Evolutionary conservation across 23 tunicate species (phyloP).

Genomic region (Ciona savignyi): DNA sequence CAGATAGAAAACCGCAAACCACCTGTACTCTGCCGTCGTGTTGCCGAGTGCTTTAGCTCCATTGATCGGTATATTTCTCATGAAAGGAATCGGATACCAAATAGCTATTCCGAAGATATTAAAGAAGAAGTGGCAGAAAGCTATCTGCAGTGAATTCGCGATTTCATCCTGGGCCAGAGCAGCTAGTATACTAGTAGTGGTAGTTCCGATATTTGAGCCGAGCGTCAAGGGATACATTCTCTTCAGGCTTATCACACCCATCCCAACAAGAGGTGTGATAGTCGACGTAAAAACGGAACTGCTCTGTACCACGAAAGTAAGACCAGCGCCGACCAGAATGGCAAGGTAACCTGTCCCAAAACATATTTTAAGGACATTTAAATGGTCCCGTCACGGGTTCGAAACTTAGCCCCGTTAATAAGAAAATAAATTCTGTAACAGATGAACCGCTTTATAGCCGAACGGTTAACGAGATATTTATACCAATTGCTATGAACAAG

Average conservation of each 20-base stretch:
- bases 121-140: slow-evolving; percentile 83
- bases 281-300: slow-evolving; percentile 91
- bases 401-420: too few species aligned
- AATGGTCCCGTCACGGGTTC: too few species aligned
- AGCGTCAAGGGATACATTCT: slow-evolving; percentile 89
- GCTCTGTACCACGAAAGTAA: slow-evolving; percentile 95
- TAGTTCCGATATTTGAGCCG: slow-evolving; percentile 93
- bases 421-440: too few species aligned
- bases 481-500: too few species aligned
- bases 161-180: slow-evolving; percentile 57
- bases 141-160: slow-evolving; percentile 45
- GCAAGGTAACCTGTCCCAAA: slow-evolving; percentile 73
- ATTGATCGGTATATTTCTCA: slow-evolving; percentile 51
- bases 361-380: too few species aligned
- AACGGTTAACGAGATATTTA: too few species aligned
- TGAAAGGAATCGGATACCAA: slow-evolving; percentile 81
- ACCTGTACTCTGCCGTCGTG: slow-evolving; percentile 85
- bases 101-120: slow-evolving; percentile 74
- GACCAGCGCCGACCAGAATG: slow-evolving; percentile 82
- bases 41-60: slow-evolving; percentile 78
- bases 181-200: slow-evolving; percentile 62
- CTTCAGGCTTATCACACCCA: slow-evolving; percentile 89
- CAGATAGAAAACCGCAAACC: slow-evolving; percentile 91
- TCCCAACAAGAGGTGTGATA: slow-evolving; percentile 94
- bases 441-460: too few species aligned